Base-by-base conservation (phyloP, 1,140 invertebrate genomes). In the Mya arenaria region DNA sequence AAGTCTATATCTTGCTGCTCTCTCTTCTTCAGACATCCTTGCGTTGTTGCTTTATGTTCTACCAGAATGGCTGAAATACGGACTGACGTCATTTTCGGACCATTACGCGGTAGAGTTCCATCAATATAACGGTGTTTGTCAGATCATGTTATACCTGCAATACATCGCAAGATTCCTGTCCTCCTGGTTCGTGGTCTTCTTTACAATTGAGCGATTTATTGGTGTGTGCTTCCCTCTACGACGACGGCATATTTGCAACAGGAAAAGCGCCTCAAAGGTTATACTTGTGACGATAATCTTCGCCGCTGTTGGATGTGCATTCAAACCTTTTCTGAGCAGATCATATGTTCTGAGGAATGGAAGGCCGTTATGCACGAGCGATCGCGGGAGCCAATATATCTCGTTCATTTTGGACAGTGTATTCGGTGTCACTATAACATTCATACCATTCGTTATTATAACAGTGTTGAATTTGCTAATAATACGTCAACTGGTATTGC, bases 141-240 rank as follows among this genome's bases (percentile, higher is more conserved):
- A 89, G 44, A 71, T 84, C 13, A 82, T 89, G 23, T 55, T 89
- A 63, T 90, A 87, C 66, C 48, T 88, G 10, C 84, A 85, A 30
- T 89, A 89, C 72, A 79, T 85, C 4, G 84, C 83, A 19, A 78
- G 89, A n/a, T 90, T 90, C 56, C 78, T 89, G 3, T 89, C 87
- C 4, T 87, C 88, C 23, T 90, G 88, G 88, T 56, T 90, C 4
- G 78, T 90, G 15, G 88, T 89, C 13, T 77, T 84, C 60, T 90
- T 90, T 71, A 90, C 89, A 0, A 71, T 80, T 39, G 77, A 80
- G 58, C 28, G 77, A 74, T 96, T 96, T 93, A 95, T 96, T 69
- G 95, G 95, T 56, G 95, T 96, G n/a, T 95, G 95, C 85, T 95
- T 96, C 93, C 96, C 96, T 5, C 56, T 85, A n/a, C 56, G 68